phyloP scores from a whole-genome alignment of 2,797 vertebrate genomes.

The Atherinosoma microstoma region DNA sequence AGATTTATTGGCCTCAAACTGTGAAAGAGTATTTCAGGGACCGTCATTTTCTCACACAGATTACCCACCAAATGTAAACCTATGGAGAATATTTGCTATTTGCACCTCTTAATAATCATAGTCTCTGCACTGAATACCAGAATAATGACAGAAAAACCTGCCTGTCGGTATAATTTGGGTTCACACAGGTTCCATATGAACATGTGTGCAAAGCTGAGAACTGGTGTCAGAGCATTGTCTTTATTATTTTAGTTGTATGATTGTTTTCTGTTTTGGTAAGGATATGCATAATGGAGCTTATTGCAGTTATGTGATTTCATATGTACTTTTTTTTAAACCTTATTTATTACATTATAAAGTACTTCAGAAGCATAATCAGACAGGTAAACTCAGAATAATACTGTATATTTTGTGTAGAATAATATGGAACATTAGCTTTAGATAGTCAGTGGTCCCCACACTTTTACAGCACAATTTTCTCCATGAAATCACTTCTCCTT shows the following conservation, averaged over 20 bases:
- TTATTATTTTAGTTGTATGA: too few relatives aligned
- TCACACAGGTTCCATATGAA: background rate
- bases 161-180: background rate
- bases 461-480: too few relatives aligned
- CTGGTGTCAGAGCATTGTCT: too few relatives aligned
- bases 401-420: background rate
- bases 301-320: too few relatives aligned
- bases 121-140: too few relatives aligned
- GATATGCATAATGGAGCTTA: too few relatives aligned
- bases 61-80: background rate
- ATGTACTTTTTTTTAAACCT: too few relatives aligned
- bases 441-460: background rate
- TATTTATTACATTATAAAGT: background rate
- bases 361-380: background rate
- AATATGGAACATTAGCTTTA: background rate
- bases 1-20: background rate
- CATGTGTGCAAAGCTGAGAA: too few relatives aligned
- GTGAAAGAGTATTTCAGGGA: background rate
- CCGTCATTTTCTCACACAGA: background rate
- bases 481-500: background rate
- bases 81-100: too few relatives aligned
- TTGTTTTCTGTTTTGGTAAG: too few relatives aligned
- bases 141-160: background rate
- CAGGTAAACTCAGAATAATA: background rate
- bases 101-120: too few relatives aligned